A percentile compares a stretch with the other conserved stretches of the same genome.
phyloP scores from a whole-genome alignment of 1,140 invertebrate genomes.

The Cotesia glomerata region DNA sequence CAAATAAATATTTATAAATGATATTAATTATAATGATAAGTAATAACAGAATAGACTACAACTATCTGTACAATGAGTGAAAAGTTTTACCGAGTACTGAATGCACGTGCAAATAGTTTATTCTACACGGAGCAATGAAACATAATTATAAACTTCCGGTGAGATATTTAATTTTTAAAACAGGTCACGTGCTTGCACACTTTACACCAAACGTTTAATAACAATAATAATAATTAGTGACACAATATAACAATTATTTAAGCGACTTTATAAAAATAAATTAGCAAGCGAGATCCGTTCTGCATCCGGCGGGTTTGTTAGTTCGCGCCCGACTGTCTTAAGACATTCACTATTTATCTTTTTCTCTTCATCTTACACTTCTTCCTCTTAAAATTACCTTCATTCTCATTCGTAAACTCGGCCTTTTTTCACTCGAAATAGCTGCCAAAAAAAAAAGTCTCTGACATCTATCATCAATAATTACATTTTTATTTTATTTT shows the following conservation, averaged over 20 bases:
- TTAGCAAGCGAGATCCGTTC: slow-evolving; percentile 3
- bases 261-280: not conserved
- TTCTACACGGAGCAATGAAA: slow-evolving; percentile 4
- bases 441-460: too few species aligned
- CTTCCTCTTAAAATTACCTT: slow-evolving; percentile 1
- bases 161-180: slow-evolving; percentile 20
- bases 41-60: not conserved
- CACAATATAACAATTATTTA: not conserved
- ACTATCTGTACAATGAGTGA: not conserved
- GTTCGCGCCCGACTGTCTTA: slow-evolving; percentile 41
- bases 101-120: slow-evolving; percentile 3
- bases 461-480: too few species aligned
- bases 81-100: not conserved
- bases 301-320: slow-evolving; percentile 12
- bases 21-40: too few species aligned
- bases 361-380: not conserved
- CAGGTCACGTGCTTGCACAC: slow-evolving; percentile 33
- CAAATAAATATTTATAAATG: slow-evolving; percentile 2
- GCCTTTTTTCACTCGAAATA: not conserved
- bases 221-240: not conserved
- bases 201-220: not conserved
- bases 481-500: too few species aligned
- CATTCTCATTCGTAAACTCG: too few species aligned
- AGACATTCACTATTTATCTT: slow-evolving; percentile 18
- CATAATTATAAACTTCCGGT: slow-evolving; percentile 22